These are phyloP conservation scores for Sphaeramia orbicularis DNA, from an alignment of 2,797 vertebrate species.

Conservation along the genomic window DNA sequence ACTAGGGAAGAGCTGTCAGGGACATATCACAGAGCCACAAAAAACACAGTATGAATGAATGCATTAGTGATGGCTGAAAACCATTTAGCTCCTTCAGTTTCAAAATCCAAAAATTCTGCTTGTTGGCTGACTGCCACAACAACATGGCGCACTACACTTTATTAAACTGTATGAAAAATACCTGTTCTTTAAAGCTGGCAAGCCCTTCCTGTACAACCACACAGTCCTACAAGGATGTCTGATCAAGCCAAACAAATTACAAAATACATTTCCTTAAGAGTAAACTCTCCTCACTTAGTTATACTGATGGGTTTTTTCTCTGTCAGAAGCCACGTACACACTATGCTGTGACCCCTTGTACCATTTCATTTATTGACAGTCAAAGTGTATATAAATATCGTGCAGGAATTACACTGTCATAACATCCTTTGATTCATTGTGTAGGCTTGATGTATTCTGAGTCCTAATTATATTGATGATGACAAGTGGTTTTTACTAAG, in stretches of 20 bases:
- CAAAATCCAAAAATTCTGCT: no score
- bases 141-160: no score
- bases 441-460: not conserved
- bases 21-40: no score
- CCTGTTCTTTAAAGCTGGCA: no score
- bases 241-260: not conserved
- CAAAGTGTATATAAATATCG: slow-evolving; percentile 67
- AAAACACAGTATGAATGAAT: no score
- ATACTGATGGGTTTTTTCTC: not conserved
- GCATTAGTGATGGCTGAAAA: no score
- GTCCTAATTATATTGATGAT: not conserved
- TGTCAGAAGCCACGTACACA: not conserved
- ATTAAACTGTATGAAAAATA: no score
- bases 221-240: not conserved
- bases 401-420: not conserved
- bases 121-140: no score
- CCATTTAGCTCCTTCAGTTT: no score
- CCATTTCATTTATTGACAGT: slow-evolving; percentile 53
- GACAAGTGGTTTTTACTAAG: not conserved
- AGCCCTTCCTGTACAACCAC: not conserved
- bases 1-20: not conserved
- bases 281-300: not conserved
- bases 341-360: not conserved
- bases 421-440: not conserved
- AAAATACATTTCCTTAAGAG: not conserved